Conservation (phyloP, 92 coral and sea anemone genomes). For the Hydrozoanthus gracilis region DNA sequence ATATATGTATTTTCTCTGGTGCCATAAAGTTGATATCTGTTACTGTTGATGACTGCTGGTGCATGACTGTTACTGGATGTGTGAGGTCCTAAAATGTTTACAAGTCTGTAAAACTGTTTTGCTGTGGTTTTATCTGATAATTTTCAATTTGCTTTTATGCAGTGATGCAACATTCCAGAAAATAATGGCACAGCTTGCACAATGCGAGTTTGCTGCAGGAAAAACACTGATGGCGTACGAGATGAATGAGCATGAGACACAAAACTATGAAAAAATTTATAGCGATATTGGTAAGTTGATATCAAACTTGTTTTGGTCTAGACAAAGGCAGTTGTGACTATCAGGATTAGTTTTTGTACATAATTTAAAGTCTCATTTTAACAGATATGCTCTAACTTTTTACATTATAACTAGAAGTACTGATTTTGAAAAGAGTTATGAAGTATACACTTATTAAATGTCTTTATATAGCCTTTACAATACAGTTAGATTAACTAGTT, state of each 20-base stretch:
- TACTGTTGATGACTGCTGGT: not conserved
- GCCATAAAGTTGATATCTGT: too few relatives aligned
- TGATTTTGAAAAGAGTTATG: too few relatives aligned
- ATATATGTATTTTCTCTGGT: too few relatives aligned
- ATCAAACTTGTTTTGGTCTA: not conserved
- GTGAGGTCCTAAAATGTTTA: not conserved
- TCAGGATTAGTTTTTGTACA: too few relatives aligned
- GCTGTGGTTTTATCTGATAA: not conserved
- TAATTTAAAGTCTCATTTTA: too few relatives aligned
- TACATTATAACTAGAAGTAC: too few relatives aligned
- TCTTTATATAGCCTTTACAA: too few relatives aligned
- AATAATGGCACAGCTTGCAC: slow-evolving; percentile 88
- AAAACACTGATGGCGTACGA: slow-evolving; percentile 86
- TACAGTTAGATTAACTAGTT: too few relatives aligned
- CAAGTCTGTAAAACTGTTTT: too few relatives aligned
- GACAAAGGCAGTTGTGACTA: not conserved
- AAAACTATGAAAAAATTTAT: slow-evolving; percentile 88
- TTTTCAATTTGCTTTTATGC: not conserved
- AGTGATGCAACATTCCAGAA: slow-evolving; percentile 91
- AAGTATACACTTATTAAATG: too few relatives aligned
- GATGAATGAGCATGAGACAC: slow-evolving; percentile 93
- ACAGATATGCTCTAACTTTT: too few relatives aligned
- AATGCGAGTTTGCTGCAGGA: slow-evolving; percentile 91
- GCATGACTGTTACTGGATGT: not conserved
- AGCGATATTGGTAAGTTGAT: slow-evolving; percentile 86